Evolutionary conservation across 2,888 invertebrate genomes (phyloP), one percentile per base, ranked within the genome.

Genomic region (Pammene fasciana): DNA sequence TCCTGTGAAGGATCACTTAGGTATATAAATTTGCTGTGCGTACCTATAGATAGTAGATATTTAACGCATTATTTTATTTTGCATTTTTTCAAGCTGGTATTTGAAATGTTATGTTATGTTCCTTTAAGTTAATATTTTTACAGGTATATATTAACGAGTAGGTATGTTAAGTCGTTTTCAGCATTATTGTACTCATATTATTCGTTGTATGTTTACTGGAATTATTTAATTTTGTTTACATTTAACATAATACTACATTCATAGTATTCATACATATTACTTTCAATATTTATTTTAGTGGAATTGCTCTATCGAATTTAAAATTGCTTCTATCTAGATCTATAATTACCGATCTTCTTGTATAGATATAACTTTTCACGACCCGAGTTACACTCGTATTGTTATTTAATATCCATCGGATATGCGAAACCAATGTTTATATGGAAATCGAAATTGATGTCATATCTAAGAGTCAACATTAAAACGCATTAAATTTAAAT

Each of bases 151-250:
- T 3, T 26, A 3, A 26, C 26, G 26, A 26, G 26, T 26, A 26
- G 26, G 26, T 26, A 10, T 41, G 18, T 36, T 62, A 41, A 41
- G 18, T 61, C 18, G 18, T 41, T 50, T 52, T 62, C 41, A 59
- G 26, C 48, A 43, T 45, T 62, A 36, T 68, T 68, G 68, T 62
- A 68, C 68, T 68, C 48, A 67, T 48, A 56, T 67, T 68, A 68
- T 68, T 68, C 68, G 68, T 68, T 68, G 68, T 56, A 68, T 16
- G 34, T 34, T 56, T 68, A 68, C 41, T 62, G 55, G 62, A 62
- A 56, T 62, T 34, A 55, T 55, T 67, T 46, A 1, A 55, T 56
- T 48, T 48, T 1, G n/a, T 41, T 16, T 10, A 7, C 26, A 56
- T 43, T 60, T 54, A 45, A 11, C 26, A 43, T 59, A 50, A 14